Conservation (phyloP, 2,888 invertebrate genomes). For the Ophioninae sp. region DNA sequence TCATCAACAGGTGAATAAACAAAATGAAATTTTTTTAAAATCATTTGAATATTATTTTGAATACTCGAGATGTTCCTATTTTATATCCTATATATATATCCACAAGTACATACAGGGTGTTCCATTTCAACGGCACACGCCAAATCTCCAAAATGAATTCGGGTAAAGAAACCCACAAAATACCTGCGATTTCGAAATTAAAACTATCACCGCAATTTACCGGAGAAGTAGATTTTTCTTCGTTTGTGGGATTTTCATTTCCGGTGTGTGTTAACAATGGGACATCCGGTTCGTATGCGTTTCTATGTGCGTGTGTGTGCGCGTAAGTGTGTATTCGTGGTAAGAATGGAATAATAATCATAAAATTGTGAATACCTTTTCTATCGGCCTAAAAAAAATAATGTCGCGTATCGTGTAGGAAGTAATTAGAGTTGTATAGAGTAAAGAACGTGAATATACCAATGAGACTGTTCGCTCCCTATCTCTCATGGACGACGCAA, state of each 20-base stretch:
- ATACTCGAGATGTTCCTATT: neutral
- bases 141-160: neutral
- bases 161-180: neutral
- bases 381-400: constrained; percentile 70
- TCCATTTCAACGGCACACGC: neutral
- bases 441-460: neutral
- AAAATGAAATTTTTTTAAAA: neutral
- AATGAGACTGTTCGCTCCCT: constrained; percentile 12
- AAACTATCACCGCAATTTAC: neutral
- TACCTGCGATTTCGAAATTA: neutral
- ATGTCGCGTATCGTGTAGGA: constrained; percentile 38
- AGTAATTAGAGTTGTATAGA: constrained; percentile 33
- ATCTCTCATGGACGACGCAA: neutral
- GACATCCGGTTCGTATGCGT: neutral
- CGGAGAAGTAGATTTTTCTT: neutral
- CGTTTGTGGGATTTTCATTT: neutral
- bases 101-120: neutral
- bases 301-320: neutral
- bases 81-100: neutral
- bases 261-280: neutral
- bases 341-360: constrained; percentile 23
- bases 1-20: neutral
- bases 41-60: neutral
- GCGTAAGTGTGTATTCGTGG: neutral
- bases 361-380: constrained; percentile 67